Percentiles rank a stretch among this genome's conserved stretches.
phyloP scores from a whole-genome alignment of 2,797 vertebrate genomes.

The Eleutherodactylus coqui region DNA sequence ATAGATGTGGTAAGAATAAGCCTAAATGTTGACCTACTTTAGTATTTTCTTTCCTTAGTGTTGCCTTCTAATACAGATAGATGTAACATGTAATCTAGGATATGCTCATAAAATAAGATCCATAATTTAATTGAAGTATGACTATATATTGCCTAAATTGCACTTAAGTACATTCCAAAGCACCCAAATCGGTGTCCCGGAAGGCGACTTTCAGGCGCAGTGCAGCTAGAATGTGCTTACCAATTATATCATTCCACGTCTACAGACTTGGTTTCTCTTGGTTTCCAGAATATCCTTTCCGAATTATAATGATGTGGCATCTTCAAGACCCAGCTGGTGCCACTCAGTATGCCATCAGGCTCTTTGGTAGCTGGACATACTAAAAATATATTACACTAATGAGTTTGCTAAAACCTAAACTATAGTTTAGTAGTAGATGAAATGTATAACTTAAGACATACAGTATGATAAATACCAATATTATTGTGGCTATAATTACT shows the following conservation, averaged over 20 bases:
- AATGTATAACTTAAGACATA: background rate
- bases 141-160: background rate
- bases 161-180: conserved; percentile 34
- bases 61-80: background rate
- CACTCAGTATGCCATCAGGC: conserved; percentile 38
- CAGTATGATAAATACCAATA: conserved; percentile 9
- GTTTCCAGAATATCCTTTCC: conserved; percentile 40
- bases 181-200: conserved; percentile 40
- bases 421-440: conserved; percentile 8
- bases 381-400: conserved; percentile 15
- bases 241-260: conserved; percentile 44
- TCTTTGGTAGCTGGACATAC: conserved; percentile 12
- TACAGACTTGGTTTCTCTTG: conserved; percentile 18
- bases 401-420: background rate
- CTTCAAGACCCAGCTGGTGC: conserved; percentile 17
- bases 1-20: background rate
- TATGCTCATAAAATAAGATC: background rate
- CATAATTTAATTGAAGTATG: conserved; percentile 6
- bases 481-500: conserved; percentile 19
- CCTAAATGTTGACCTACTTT: background rate
- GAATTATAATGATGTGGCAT: conserved; percentile 44
- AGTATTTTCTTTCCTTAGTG: background rate
- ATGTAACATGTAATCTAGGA: background rate
- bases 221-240: conserved; percentile 44
- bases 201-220: conserved; percentile 30